Evolutionary conservation across 2,888 invertebrate species (phyloP).

Genomic region (Drosophila imparisetae): DNA sequence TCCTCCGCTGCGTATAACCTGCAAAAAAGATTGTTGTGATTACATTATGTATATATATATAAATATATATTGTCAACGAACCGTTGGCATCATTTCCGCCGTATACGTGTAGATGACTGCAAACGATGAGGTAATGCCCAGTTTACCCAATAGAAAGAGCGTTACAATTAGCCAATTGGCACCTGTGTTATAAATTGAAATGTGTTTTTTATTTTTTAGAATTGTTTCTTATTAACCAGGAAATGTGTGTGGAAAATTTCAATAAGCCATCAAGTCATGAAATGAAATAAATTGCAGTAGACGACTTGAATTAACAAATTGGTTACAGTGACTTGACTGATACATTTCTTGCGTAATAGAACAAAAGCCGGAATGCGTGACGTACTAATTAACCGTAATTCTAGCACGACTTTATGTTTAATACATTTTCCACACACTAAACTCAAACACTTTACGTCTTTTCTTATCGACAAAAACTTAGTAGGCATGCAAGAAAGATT

Average conservation of each 20-base stretch:
- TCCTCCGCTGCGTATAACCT: constrained; percentile 86
- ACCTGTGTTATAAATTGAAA: constrained; percentile 75
- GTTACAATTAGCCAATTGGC: constrained; percentile 86
- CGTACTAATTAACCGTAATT: background rate
- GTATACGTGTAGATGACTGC: constrained; percentile 87
- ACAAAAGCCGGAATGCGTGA: background rate
- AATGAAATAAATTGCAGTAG: background rate
- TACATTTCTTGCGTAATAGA: background rate
- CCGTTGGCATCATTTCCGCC: constrained; percentile 85
- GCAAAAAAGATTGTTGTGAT: background rate
- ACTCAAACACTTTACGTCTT: constrained; percentile 59
- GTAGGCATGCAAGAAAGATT: constrained; percentile 38
- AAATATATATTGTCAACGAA: constrained; percentile 27
- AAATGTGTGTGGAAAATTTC: background rate
- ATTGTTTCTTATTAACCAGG: background rate
- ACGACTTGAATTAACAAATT: background rate
- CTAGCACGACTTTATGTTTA: background rate
- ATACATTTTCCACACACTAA: background rate
- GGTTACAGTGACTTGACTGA: background rate
- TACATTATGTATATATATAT: background rate
- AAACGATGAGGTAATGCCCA: constrained; percentile 88
- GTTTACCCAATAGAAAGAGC: constrained; percentile 87
- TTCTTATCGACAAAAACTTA: constrained; percentile 65
- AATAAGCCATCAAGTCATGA: background rate
- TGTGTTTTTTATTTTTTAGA: background rate